These are phyloP conservation scores for Drosophila pectinifera DNA, from an alignment of 1,140 invertebrate species.

Conservation along the genomic window DNA sequence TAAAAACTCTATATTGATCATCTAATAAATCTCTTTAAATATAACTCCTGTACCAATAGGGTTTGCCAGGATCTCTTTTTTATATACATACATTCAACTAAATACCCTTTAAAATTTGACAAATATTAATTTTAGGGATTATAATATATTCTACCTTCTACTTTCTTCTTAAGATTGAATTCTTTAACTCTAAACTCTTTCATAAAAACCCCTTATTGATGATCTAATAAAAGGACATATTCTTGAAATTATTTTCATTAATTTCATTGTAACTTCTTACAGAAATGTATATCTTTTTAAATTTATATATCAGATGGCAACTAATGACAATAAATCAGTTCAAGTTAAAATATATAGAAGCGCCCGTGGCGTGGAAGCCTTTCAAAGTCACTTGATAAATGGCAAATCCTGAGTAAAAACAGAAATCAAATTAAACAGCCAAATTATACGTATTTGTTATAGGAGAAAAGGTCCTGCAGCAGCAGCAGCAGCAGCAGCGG, in stretches of 20 bases:
- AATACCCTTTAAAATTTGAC: too few species aligned
- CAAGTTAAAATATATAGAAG: conserved; percentile 8
- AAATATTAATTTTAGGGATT: neutral
- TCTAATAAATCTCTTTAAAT: conserved; percentile 5
- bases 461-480: conserved; percentile 6
- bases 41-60: conserved; percentile 6
- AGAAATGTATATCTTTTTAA: neutral
- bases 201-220: too few species aligned
- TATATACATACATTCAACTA: neutral
- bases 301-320: conserved; percentile 1
- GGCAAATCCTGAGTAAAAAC: conserved; percentile 24
- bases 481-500: neutral
- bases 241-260: too few species aligned
- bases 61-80: neutral
- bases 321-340: conserved; percentile 46
- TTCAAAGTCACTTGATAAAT: conserved; percentile 32
- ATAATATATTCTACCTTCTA: too few species aligned
- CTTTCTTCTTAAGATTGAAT: too few species aligned
- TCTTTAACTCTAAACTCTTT: too few species aligned
- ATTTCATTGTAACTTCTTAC: neutral
- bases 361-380: conserved; percentile 6
- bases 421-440: conserved; percentile 47
- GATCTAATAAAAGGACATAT: too few species aligned
- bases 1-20: too few species aligned
- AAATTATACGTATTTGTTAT: conserved; percentile 54